Evolutionary conservation across 2,113 vertebrate genomes (phyloP).

Genomic region (Capreolus pygargus): DNA sequence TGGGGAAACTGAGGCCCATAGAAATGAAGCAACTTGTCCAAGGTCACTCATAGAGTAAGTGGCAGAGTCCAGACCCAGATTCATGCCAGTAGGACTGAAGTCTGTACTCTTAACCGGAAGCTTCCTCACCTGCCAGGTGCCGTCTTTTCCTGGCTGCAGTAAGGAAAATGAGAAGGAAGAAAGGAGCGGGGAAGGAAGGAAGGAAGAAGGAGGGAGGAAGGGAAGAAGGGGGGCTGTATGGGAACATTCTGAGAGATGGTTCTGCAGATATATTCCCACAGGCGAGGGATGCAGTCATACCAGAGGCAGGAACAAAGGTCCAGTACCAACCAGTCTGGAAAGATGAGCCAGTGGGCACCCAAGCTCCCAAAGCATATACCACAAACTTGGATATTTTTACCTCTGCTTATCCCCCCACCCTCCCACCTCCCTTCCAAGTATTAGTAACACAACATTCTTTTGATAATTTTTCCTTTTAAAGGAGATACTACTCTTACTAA

Average conservation of each 20-base stretch:
- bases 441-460: slow-evolving; percentile 49
- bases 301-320: neutral
- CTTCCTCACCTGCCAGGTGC: neutral
- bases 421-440: neutral
- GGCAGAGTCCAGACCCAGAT: neutral
- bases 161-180: neutral
- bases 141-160: neutral
- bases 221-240: fast-evolving
- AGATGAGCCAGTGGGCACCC: neutral
- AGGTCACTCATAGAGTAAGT: neutral
- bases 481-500: slow-evolving; percentile 50
- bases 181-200: neutral
- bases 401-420: neutral
- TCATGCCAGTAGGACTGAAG: neutral
- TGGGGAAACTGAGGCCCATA: neutral
- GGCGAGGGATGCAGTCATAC: too few relatives aligned
- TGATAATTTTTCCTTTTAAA: slow-evolving; percentile 62
- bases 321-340: neutral
- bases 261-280: neutral
- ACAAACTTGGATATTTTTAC: neutral
- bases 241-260: neutral
- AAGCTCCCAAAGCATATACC: neutral
- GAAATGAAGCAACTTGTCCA: neutral
- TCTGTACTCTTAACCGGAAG: neutral
- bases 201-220: neutral